Evolutionary conservation across 2,113 vertebrate species (phyloP).

Genomic region (Toxotes jaculatrix): DNA sequence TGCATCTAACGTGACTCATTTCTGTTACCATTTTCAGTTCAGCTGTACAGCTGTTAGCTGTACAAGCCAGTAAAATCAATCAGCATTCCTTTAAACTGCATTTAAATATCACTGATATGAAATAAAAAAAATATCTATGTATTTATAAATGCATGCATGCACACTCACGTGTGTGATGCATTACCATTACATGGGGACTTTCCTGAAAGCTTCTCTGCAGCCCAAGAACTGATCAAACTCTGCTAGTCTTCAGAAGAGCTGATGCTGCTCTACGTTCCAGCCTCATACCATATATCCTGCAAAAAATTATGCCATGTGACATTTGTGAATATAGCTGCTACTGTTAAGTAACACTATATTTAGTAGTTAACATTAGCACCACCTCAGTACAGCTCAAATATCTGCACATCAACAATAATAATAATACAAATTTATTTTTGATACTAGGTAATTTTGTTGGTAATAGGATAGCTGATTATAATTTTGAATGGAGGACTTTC

Average conservation of each 20-base stretch:
- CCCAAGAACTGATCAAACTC: background rate
- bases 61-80: background rate
- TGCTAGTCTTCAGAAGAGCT: background rate
- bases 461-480: too few relatives aligned
- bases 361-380: too few relatives aligned
- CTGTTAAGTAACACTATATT: too few relatives aligned
- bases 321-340: too few relatives aligned
- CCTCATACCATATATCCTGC: background rate
- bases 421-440: background rate
- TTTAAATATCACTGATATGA: background rate
- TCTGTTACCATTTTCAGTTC: background rate
- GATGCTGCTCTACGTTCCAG: background rate
- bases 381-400: background rate
- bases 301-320: too few relatives aligned
- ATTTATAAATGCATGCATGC: too few relatives aligned
- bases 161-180: too few relatives aligned
- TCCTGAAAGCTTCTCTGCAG: conserved; percentile 19
- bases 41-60: too few relatives aligned
- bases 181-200: conserved; percentile 8
- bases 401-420: background rate
- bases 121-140: background rate
- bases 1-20: background rate
- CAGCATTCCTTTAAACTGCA: too few relatives aligned
- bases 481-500: too few relatives aligned
- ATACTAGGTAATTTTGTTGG: background rate